Evolutionary conservation across 2,113 vertebrate genomes (phyloP), one percentile per base, ranked within the genome.

Genomic region (Cyprinodon variegatus): DNA sequence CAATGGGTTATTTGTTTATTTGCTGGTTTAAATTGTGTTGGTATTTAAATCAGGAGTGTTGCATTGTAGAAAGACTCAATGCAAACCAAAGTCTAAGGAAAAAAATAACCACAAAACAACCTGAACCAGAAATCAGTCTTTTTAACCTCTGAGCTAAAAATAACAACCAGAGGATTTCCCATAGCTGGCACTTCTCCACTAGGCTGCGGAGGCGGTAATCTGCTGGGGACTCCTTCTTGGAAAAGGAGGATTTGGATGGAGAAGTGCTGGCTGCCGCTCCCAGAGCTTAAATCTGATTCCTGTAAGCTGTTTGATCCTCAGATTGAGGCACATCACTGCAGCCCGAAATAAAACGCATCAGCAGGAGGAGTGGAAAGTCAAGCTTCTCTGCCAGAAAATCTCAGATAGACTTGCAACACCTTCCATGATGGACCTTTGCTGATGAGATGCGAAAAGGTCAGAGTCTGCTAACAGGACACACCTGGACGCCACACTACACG

Each of bases 251-350:
- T 14, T 40, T 20, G 14, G 15, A 10, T 61, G 36, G 43, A 68
- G 76, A 37, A 20, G 61, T 48, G 13, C 17, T 20, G 43, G 12
- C 74, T 39, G 61, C 63, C 7, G 43, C 68, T 66, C 22, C 6
- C 50, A 9, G 46, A 37, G 62, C 8, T 48, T 67, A 36, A 50
- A 74, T 70, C 65, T 64, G 11, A 37, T 22, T 76, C 60, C 72
- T 78, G 67, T 85, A 61, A 88, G 69, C 83, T 11, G 14, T 29
- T 29, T 68, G 64, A 85, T 83, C 72, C 77, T 81, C 66, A 46
- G 82, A 74, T 75, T 38, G 43, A 38, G 20, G 41, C 61, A 63
- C 59, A 67, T 69, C 61, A 20, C 38, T 15, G 29, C 40, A 1
- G 61, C 77, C 64, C 0, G 13, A 84, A 74, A 76, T 72, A 73